Base-by-base conservation (phyloP, 2,888 invertebrate species). In the Sinohyriopsis cumingii region DNA sequence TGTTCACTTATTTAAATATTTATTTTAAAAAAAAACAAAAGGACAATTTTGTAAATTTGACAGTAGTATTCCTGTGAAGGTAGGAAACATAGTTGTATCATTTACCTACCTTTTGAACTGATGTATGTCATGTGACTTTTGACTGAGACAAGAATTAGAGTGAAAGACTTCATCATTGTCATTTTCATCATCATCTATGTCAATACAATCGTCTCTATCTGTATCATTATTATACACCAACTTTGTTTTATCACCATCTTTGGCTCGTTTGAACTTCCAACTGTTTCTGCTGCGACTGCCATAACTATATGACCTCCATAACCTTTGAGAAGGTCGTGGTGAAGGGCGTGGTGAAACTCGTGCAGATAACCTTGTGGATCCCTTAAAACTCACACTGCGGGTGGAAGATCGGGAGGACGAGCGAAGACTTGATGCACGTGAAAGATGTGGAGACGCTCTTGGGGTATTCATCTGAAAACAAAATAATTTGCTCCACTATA, bases 171-270 rank as follows among this genome's bases (percentile, higher is more conserved):
- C 88, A 55, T 89, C 89, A 69, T 90, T 89, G 5, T 90, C 90
- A 64, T 92, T 92, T 45, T 92, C 92, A 45, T 91, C 91, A 94
- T 89, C 89, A 22, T 87, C 86, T 63, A 83, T 79, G 68, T 84
- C 86, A 65, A 87, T 88, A 25, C 90, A 89, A 15, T 90, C 90
- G 61, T 92, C 92, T 33, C 92, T 92, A 24, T 91, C 91, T 94
- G 84, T 85, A 73, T 89, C 88, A 7, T 87, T 85, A 62, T 87
- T 86, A 5, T 86, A 85, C 55, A 90, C 87, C 25, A 90, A 78
- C 70, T 82, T 86, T 22, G 82, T 87, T 71, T 88, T 88, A 69
- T 88, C 88, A 19, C 89, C 89, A 6, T 86, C 86, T 66, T 82
- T 82, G 53, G 82, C 78, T 54, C 84, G 70, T 63, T 84, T 80